Evolutionary conservation across 2,888 invertebrate genomes (phyloP).

Genomic region (Sturmia bella): DNA sequence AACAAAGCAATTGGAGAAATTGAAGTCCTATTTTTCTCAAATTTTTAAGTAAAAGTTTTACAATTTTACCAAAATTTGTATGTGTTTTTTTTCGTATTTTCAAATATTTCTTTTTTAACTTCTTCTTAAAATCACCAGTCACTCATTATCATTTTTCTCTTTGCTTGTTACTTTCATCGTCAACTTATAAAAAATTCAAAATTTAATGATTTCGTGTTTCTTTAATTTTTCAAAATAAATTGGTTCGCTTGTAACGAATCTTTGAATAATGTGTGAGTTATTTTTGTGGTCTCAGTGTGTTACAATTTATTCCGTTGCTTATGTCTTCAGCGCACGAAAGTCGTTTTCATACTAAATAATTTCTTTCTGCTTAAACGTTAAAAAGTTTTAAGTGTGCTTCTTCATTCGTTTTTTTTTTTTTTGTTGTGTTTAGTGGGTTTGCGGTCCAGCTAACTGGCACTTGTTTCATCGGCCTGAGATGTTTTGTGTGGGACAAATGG

Average conservation of each 20-base stretch:
- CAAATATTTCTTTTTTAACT: conserved; percentile 50
- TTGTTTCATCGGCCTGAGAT: conserved; percentile 55
- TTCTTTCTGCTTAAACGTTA: conserved; percentile 50
- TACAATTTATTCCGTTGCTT: conserved; percentile 66
- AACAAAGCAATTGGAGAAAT: neutral
- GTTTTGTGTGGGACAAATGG: neutral
- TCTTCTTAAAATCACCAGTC: conserved; percentile 62
- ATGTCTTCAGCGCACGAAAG: conserved; percentile 78
- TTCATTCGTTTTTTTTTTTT: conserved; percentile 50
- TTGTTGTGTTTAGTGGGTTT: conserved; percentile 61
- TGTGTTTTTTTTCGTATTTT: conserved; percentile 39
- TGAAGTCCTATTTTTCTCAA: conserved; percentile 16
- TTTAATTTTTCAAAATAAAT: conserved; percentile 31
- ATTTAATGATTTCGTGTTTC: conserved; percentile 9
- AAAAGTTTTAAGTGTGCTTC: conserved; percentile 60
- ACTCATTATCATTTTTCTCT: conserved; percentile 46
- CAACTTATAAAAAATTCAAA: conserved; percentile 2
- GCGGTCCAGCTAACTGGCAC: conserved; percentile 68
- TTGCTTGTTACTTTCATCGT: conserved; percentile 40
- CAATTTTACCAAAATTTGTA: conserved; percentile 11
- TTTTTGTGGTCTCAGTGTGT: conserved; percentile 12
- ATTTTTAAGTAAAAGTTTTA: conserved; percentile 12
- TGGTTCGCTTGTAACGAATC: conserved; percentile 41
- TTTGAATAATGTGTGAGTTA: conserved; percentile 9
- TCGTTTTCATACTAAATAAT: conserved; percentile 76